phyloP scores from a whole-genome alignment of 2,113 vertebrate species.

The Silurus meridionalis region DNA sequence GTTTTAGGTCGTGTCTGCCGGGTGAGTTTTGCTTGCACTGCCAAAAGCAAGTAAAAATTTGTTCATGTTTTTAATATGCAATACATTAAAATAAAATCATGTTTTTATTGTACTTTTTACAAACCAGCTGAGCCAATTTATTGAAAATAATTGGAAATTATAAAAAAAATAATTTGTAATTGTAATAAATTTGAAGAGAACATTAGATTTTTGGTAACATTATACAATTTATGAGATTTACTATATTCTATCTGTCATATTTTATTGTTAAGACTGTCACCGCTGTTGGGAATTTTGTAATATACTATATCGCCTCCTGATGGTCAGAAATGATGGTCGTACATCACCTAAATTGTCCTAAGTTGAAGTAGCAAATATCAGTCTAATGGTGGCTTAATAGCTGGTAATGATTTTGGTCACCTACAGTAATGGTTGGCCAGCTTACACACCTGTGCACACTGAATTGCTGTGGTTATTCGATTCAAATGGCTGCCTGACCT shows the following conservation, averaged over 20 bases:
- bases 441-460: slow-evolving; percentile 32
- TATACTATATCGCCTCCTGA: slow-evolving; percentile 39
- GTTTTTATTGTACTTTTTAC: background rate
- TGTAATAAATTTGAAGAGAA: background rate
- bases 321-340: slow-evolving; percentile 47
- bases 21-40: slow-evolving; percentile 47
- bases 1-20: slow-evolving; percentile 62
- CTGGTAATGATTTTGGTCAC: slow-evolving; percentile 43
- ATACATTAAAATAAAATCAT: background rate
- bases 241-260: background rate
- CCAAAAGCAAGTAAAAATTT: slow-evolving; percentile 45
- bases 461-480: slow-evolving; percentile 22
- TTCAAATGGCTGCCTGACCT: slow-evolving; percentile 35
- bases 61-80: slow-evolving; percentile 39
- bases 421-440: slow-evolving; percentile 29
- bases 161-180: background rate
- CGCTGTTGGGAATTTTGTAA: slow-evolving; percentile 13
- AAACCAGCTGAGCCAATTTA: background rate
- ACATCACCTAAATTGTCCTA: slow-evolving; percentile 55
- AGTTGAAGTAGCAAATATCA: slow-evolving; percentile 51
- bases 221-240: background rate
- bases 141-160: background rate
- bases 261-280: slow-evolving; percentile 18
- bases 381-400: slow-evolving; percentile 54
- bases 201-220: background rate